These are phyloP conservation scores for Drosophila tristis DNA, from an alignment of 1,140 invertebrate species.

Conservation along the genomic window DNA sequence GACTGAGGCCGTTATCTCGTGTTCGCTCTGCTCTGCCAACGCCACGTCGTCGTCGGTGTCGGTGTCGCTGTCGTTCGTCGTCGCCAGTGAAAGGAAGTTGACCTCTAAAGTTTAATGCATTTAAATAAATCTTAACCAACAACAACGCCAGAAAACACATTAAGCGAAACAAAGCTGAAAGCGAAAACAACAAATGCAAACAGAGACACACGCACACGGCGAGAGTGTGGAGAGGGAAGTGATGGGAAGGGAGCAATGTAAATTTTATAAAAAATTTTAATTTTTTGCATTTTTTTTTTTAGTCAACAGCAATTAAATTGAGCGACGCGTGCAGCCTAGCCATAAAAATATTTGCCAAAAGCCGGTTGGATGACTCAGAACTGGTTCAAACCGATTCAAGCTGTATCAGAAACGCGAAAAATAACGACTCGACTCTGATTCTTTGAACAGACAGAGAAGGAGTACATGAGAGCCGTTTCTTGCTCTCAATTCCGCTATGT, in stretches of 20 bases:
- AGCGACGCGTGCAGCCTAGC: slow-evolving; percentile 72
- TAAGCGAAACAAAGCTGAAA: slow-evolving; percentile 73
- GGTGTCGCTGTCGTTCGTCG: slow-evolving; percentile 14
- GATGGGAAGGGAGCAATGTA: slow-evolving; percentile 29
- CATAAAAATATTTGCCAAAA: slow-evolving; percentile 63
- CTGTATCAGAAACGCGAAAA: no score
- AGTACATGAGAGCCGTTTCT: no score
- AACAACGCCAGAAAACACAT: slow-evolving; percentile 50
- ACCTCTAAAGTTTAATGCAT: slow-evolving; percentile 83
- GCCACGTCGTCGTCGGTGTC: slow-evolving; percentile 25
- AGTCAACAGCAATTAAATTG: slow-evolving; percentile 73
- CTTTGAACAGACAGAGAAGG: no score
- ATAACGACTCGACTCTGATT: no score
- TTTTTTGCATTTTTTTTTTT: slow-evolving; percentile 40
- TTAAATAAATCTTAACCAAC: slow-evolving; percentile 76
- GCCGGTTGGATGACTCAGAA: slow-evolving; percentile 59
- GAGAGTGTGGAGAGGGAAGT: background rate
- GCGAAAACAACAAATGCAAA: slow-evolving; percentile 58
- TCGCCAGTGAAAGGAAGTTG: slow-evolving; percentile 78
- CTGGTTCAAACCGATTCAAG: slow-evolving; percentile 31
- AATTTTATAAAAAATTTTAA: slow-evolving; percentile 53
- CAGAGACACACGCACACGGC: background rate
- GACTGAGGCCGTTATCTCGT: slow-evolving; percentile 42
- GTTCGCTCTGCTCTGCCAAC: slow-evolving; percentile 46
- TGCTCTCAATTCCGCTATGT: no score